Conservation (phyloP, 2,888 invertebrate species). For the Microctonus aethiopoides region DNA sequence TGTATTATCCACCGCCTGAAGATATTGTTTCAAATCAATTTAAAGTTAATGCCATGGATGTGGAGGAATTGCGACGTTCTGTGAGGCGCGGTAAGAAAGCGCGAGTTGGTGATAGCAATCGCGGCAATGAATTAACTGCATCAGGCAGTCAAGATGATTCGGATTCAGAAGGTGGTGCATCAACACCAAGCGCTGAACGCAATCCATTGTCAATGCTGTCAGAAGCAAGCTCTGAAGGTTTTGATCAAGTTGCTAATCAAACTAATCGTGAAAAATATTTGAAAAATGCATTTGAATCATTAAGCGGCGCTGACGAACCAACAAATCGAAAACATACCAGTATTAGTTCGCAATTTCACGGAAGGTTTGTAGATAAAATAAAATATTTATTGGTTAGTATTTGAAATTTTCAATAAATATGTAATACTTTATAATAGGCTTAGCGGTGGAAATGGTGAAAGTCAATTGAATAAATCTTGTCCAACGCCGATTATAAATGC, state of each 20-base stretch:
- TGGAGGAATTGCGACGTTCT: conserved; percentile 78
- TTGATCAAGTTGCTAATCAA: conserved; percentile 70
- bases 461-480: conserved; percentile 64
- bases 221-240: conserved; percentile 77
- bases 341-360: conserved; percentile 67
- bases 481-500: conserved; percentile 71
- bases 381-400: neutral
- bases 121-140: conserved; percentile 59
- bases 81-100: conserved; percentile 60
- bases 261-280: conserved; percentile 72
- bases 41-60: conserved; percentile 89
- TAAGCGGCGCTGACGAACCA: conserved; percentile 74
- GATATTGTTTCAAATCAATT: conserved; percentile 78
- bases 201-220: conserved; percentile 79
- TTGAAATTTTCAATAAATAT: neutral
- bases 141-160: conserved; percentile 78
- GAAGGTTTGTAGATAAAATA: conserved; percentile 50
- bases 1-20: conserved; percentile 80
- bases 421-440: conserved; percentile 33
- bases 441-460: conserved; percentile 44
- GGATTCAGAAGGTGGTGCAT: conserved; percentile 72
- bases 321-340: conserved; percentile 60
- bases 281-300: conserved; percentile 77
- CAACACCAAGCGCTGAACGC: conserved; percentile 85
- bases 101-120: conserved; percentile 55